Evolutionary conservation across 2,113 vertebrate species (phyloP), one percentile per base, ranked within the genome.

Genomic region (Erpornis zantholeuca): DNA sequence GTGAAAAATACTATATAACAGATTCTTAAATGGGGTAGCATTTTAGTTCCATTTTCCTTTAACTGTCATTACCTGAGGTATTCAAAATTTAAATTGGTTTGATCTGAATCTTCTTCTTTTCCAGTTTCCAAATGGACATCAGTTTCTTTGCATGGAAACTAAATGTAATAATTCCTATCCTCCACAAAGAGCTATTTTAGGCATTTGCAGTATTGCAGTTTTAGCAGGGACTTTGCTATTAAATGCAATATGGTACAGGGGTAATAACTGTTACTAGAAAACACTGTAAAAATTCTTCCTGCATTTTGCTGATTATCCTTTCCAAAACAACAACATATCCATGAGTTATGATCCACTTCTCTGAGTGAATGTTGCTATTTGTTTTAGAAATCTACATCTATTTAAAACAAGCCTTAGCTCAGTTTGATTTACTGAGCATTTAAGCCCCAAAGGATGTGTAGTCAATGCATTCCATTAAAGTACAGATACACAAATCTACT

Each of bases 361-460:
- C 89, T 54, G 68, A 90, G 69, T 61, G 86, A 95, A 92, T 94
- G 70, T 49, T 87, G 79, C 61, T 90, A 82, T 94, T 95, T 96
- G 75, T 91, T 92, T 90, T 91, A 92, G 91, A 92, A 96, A 94
- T 88, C 49, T 90, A 80, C 70, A 72, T 95, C 87, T 85, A 35
- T 91, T 91, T 96, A 85, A 92, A 94, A 88, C 42, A 77, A 96
- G 78, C 54, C 38, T 69, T 72, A 91, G 82, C 63, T 95, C 75
- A 73, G 29, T 96, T 94, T 96, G 89, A 96, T 94, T 95, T 95
- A 95, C 73, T 82, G 91, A 86, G 70, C 54, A 63, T 94, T 95
- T 95, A 92, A 95, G 57, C 79, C 89, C 70, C 71, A 61, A 72
- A 94, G 92, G 78, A 86, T 80, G 49, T 78, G 82, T 72, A 92